Evolutionary conservation across 1,140 invertebrate genomes (phyloP).

Genomic region (Papilio glaucus): DNA sequence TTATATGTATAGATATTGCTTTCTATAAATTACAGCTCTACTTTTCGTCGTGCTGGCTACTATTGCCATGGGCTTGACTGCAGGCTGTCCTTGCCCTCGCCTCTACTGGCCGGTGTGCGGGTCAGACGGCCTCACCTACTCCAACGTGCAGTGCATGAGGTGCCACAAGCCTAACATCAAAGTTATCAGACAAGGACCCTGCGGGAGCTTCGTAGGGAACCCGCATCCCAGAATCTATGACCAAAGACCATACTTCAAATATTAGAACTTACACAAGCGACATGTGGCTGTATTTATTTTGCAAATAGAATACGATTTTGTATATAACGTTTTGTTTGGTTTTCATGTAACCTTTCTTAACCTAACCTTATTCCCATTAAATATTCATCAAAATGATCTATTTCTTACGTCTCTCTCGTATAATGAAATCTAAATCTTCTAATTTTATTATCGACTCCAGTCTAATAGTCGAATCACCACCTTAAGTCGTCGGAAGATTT

Average conservation of each 20-base stretch:
- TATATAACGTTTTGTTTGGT: too few species aligned
- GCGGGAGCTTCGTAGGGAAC: slow-evolving; percentile 8
- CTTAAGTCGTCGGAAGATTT: too few species aligned
- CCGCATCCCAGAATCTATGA: too few species aligned
- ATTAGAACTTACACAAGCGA: background rate
- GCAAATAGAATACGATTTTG: too few species aligned
- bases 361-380: too few species aligned
- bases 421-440: too few species aligned
- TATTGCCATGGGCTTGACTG: background rate
- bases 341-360: too few species aligned
- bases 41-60: slow-evolving; percentile 17
- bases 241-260: too few species aligned
- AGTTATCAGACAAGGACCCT: slow-evolving; percentile 37
- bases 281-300: background rate
- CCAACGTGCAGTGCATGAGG: slow-evolving; percentile 42
- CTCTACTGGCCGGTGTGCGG: slow-evolving; percentile 42
- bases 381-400: too few species aligned
- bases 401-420: too few species aligned
- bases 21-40: background rate
- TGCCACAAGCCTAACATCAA: slow-evolving; percentile 51
- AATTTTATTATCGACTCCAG: too few species aligned
- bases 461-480: too few species aligned
- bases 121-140: slow-evolving; percentile 44
- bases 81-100: slow-evolving; percentile 34
- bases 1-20: background rate